These are phyloP conservation scores for Caenorhabditis sp. DNA, from an alignment of 2,888 invertebrate species.

Conservation along the genomic window DNA sequence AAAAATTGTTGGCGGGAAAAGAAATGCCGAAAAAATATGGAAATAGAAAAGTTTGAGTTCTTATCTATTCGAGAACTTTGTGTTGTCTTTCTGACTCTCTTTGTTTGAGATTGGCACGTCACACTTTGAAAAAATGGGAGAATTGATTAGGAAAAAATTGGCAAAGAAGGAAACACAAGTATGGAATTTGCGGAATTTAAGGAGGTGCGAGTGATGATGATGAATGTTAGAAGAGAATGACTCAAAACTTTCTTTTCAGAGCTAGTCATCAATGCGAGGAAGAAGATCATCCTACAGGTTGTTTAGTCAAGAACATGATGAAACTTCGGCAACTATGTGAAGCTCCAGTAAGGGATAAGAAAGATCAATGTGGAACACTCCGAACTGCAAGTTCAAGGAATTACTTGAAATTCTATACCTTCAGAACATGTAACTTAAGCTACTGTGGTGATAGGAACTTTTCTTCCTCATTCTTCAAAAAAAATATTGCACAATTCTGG, in stretches of 20 bases:
- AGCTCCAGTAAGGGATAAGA: too few relatives aligned
- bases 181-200: conserved; percentile 39
- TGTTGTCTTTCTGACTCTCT: neutral
- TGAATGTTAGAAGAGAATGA: neutral
- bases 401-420: too few relatives aligned
- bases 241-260: neutral
- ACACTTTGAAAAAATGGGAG: conserved; percentile 3
- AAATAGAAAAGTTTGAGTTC: conserved; percentile 11
- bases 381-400: too few relatives aligned
- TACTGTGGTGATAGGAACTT: too few relatives aligned
- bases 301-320: too few relatives aligned
- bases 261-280: neutral
- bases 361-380: too few relatives aligned
- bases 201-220: neutral
- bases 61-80: conserved; percentile 36
- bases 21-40: conserved; percentile 8
- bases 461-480: too few relatives aligned
- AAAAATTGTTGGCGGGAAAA: neutral
- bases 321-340: too few relatives aligned
- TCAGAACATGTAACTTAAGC: too few relatives aligned
- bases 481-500: too few relatives aligned
- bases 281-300: too few relatives aligned
- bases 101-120: conserved; percentile 8
- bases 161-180: conserved; percentile 9
- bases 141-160: conserved; percentile 15